Percentiles rank a stretch among this genome's conserved stretches.
phyloP scores from a whole-genome alignment of 2,797 vertebrate genomes.

The Liasis olivaceus region DNA sequence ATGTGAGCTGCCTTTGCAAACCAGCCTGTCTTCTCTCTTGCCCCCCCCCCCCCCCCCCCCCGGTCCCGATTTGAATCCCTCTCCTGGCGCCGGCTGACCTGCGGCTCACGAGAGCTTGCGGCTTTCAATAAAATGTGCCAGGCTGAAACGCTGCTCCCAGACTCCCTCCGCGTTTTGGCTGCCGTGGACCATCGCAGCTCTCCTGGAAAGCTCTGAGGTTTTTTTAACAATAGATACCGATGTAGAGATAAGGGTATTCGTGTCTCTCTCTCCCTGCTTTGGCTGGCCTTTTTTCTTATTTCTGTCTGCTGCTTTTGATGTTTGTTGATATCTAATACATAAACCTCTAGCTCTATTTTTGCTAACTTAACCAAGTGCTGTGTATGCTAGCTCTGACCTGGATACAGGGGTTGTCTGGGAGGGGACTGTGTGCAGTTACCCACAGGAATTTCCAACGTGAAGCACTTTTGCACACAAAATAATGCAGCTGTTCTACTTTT shows the following conservation, averaged over 20 bases:
- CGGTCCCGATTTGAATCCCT: not conserved
- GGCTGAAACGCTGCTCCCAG: not conserved
- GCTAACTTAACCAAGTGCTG: not conserved
- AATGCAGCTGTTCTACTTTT: not conserved
- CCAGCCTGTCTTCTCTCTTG: not conserved
- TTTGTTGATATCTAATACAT: not conserved
- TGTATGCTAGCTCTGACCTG: not conserved
- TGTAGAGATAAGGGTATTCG: not conserved
- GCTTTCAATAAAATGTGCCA: not conserved
- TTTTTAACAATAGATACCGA: not conserved
- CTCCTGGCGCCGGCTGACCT: not conserved
- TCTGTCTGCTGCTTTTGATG: not conserved
- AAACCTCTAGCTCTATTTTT: not conserved
- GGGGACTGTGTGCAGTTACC: not conserved
- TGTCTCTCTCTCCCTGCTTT: not conserved
- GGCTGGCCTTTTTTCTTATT: not conserved
- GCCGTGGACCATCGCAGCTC: not conserved
- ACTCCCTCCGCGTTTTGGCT: not conserved
- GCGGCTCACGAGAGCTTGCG: not conserved
- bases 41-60: not conserved
- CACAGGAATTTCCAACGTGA: not conserved
- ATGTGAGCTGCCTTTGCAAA: not conserved
- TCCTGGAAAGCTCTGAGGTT: not conserved
- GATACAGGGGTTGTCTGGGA: not conserved
- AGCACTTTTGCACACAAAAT: not conserved